A percentile compares a stretch with the other conserved stretches of the same genome.
Evolutionary conservation across 1,140 invertebrate species (phyloP).

Genomic region (Araneus ventricosus): DNA sequence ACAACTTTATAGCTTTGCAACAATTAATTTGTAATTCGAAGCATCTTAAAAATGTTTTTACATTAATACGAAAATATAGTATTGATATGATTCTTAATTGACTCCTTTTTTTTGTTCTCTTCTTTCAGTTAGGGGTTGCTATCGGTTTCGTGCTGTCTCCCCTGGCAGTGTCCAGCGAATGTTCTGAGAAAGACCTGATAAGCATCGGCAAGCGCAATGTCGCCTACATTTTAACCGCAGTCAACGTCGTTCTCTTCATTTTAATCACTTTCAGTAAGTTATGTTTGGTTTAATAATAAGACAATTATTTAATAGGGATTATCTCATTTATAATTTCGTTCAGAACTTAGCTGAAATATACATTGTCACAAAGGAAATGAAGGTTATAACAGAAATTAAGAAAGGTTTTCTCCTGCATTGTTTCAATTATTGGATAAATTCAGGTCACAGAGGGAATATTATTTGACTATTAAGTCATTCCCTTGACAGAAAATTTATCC

Average conservation of each 20-base stretch:
- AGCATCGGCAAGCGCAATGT: background rate
- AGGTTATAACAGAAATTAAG: background rate
- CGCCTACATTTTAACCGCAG: background rate
- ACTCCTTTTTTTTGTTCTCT: background rate
- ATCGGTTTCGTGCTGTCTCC: conserved; percentile 33
- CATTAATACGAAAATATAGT: too few species aligned
- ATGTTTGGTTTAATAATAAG: background rate
- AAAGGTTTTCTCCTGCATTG: background rate
- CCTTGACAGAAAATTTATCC: too few species aligned
- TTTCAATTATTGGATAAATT: too few species aligned
- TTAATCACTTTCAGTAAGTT: conserved; percentile 48
- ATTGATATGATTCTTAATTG: too few species aligned
- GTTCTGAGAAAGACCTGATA: background rate
- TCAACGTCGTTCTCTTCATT: background rate
- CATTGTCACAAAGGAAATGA: background rate
- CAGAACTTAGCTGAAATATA: too few species aligned
- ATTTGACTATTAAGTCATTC: too few species aligned
- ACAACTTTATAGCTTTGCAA: too few species aligned
- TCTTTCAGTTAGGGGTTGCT: conserved; percentile 34
- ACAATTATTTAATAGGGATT: background rate
- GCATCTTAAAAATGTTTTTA: too few species aligned
- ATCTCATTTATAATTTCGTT: too few species aligned
- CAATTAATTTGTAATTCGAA: too few species aligned
- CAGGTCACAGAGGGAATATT: too few species aligned
- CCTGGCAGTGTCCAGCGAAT: background rate